These are phyloP conservation scores for Drosophila bipectinata DNA, from an alignment of 1,140 invertebrate species.

Conservation along the genomic window DNA sequence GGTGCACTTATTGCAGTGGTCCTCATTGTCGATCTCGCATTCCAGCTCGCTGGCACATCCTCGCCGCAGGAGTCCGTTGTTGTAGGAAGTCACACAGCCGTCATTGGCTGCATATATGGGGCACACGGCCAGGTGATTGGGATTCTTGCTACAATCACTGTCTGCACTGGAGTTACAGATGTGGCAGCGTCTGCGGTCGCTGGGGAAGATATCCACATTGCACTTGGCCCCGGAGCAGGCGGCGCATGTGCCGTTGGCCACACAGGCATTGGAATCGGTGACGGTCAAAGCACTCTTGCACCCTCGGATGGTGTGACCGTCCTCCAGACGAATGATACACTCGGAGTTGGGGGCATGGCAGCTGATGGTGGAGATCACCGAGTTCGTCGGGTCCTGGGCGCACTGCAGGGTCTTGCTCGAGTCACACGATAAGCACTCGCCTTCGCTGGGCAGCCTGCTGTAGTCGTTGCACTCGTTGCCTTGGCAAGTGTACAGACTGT, in stretches of 20 bases:
- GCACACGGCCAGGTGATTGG: slow-evolving; percentile 55
- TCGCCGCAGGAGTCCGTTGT: slow-evolving; percentile 39
- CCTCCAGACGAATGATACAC: slow-evolving; percentile 54
- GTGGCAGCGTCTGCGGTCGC: slow-evolving; percentile 61
- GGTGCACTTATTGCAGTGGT: slow-evolving; percentile 62
- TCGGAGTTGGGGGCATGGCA: slow-evolving; percentile 52
- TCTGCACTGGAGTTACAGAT: slow-evolving; percentile 65
- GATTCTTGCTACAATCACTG: slow-evolving; percentile 36
- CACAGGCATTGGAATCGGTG: slow-evolving; percentile 46
- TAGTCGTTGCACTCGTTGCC: slow-evolving; percentile 60
- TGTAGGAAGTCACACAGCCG: slow-evolving; percentile 44
- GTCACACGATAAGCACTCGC: slow-evolving; percentile 63
- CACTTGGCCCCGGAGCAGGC: slow-evolving; percentile 64
- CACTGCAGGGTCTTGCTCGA: slow-evolving; percentile 61
- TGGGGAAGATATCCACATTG: slow-evolving; percentile 65
- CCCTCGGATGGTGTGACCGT: slow-evolving; percentile 65
- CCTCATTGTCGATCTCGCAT: slow-evolving; percentile 47
- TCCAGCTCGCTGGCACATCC: slow-evolving; percentile 61
- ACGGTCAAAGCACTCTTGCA: slow-evolving; percentile 46
- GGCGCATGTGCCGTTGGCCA: slow-evolving; percentile 56
- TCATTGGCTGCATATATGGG: slow-evolving; percentile 63
- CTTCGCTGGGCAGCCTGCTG: slow-evolving; percentile 35
- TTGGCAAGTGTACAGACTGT: slow-evolving; percentile 54
- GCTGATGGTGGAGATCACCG: slow-evolving; percentile 14
- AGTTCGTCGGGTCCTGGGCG: slow-evolving; percentile 54